phyloP scores from a whole-genome alignment of 2,797 vertebrate genomes.

The Nannoperca australis region DNA sequence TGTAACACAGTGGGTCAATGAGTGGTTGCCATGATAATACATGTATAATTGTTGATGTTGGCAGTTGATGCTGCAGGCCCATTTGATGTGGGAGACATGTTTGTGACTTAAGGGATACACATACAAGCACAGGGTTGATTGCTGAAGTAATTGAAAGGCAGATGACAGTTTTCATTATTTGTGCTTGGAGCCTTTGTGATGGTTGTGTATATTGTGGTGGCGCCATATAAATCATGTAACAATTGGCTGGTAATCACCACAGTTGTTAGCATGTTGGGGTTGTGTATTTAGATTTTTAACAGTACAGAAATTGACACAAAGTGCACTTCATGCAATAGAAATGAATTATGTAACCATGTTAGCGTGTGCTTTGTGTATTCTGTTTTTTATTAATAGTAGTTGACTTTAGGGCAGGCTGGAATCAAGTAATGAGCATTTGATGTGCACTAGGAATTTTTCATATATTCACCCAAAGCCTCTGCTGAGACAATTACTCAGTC shows the following conservation, averaged over 20 bases:
- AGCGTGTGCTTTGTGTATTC: slow-evolving; percentile 15
- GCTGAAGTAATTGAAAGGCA: slow-evolving; percentile 76
- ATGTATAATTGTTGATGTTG: slow-evolving; percentile 73
- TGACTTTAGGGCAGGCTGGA: slow-evolving; percentile 30
- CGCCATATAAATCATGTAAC: slow-evolving; percentile 30
- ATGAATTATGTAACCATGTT: slow-evolving; percentile 6
- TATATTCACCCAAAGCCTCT: slow-evolving; percentile 10
- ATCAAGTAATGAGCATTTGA: slow-evolving; percentile 34
- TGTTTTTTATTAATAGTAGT: slow-evolving; percentile 33
- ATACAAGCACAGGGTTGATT: slow-evolving; percentile 50
- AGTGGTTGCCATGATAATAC: slow-evolving; percentile 49
- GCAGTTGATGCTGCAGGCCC: slow-evolving; percentile 69
- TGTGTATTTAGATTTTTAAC: not conserved
- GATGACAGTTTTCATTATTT: slow-evolving; percentile 78
- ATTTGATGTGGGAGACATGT: slow-evolving; percentile 69
- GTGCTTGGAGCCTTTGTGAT: slow-evolving; percentile 68
- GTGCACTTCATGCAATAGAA: not conserved
- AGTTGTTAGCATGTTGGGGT: slow-evolving; percentile 21
- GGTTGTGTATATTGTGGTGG: slow-evolving; percentile 54
- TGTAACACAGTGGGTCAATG: slow-evolving; percentile 14
- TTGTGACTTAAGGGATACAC: slow-evolving; percentile 48
- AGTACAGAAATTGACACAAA: slow-evolving; percentile 2
- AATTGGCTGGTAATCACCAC: slow-evolving; percentile 37
- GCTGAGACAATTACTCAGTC: slow-evolving; percentile 32
- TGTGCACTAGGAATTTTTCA: slow-evolving; percentile 23